These are phyloP conservation scores for Hyposoter dolosus DNA, from an alignment of 2,888 invertebrate genomes.

Conservation along the genomic window DNA sequence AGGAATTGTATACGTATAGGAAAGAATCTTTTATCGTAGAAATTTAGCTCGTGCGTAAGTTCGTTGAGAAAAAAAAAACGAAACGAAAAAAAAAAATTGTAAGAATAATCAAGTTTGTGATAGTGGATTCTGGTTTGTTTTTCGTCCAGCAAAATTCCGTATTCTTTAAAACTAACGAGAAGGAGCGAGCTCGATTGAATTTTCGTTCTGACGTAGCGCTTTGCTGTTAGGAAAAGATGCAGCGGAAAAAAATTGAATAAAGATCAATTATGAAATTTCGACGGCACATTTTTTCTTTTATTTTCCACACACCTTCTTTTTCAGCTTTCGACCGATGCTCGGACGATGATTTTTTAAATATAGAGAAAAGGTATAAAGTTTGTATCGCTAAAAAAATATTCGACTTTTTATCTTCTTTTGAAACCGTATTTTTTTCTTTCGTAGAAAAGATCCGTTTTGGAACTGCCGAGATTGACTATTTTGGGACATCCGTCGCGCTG, in stretches of 20 bases:
- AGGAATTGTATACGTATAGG: constrained; percentile 25
- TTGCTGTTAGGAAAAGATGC: constrained; percentile 21
- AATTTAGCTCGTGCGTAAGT: constrained; percentile 30
- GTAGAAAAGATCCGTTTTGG: constrained; percentile 99
- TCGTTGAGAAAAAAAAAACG: constrained; percentile 19
- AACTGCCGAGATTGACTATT: constrained; percentile 99
- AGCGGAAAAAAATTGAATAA: constrained; percentile 52
- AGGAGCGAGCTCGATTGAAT: constrained; percentile 1
- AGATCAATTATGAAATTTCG: constrained; percentile 35
- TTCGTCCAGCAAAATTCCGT: constrained; percentile 15
- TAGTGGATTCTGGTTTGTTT: constrained; percentile 15
- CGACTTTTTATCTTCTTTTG: constrained; percentile 91
- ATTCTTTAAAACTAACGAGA: neutral
- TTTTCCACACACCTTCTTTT: constrained; percentile 1
- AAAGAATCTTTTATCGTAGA: constrained; percentile 48
- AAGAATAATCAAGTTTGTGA: constrained; percentile 27
- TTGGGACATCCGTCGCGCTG: constrained; percentile 99
- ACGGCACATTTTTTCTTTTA: constrained; percentile 19
- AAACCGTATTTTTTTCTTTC: constrained; percentile 99
- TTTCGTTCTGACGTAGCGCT: constrained; percentile 7
- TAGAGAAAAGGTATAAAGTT: constrained; percentile 33
- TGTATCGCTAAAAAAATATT: constrained; percentile 18
- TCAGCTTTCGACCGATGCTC: neutral
- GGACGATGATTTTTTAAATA: neutral
- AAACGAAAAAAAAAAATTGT: neutral